Evolutionary conservation across 1,140 invertebrate species (phyloP), one percentile per base, ranked within the genome.

Genomic region (Papilio polyxenes): DNA sequence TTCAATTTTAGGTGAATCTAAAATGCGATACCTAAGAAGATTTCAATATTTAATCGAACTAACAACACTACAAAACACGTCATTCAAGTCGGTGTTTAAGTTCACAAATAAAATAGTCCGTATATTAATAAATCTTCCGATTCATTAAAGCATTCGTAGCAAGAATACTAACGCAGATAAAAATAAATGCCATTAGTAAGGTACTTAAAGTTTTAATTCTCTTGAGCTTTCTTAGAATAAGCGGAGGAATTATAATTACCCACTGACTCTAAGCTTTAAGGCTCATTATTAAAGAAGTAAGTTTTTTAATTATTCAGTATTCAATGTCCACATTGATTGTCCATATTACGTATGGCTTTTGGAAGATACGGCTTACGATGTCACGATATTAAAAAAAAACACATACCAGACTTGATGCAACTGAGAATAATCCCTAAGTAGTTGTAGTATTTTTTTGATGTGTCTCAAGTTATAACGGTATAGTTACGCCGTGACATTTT

Each of bases 101-200:
- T 9, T 51, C 10, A 31, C 23, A 31, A 44, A 44, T 7, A 44
- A 31, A 44, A 44, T 7, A 44, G 40, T 44, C 40, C 40, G 4
- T 44, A 44, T 44, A 6, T 44, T 44, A 44, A 6, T 44, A 8
- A 56, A 56, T 17, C 15, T 56, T 56, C 13, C 3, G 53, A 17
- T 56, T 6, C 53, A 56, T 56, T 56, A 56, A 56, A 56, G 53
- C 53, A 56, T 17, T 56, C 53, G 15, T 17, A 17, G 53, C 53
- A 31, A 37, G 23, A 62, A 62, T 37, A 69, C 37, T 15, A 69
- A 37, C 15, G 6, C n/a, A 69, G 65, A 1, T 69, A 69, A 69
- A 11, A 65, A 65, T 13, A 69, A 69, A 69, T 69, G 65, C 65
- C 23, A 69, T 69, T 69, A 69, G 65, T 72, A 72, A 31, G 62